Evolutionary conservation across 2,797 vertebrate genomes (phyloP), one percentile per base, ranked within the genome.

Genomic region (Brachyalestes nurse): DNA sequence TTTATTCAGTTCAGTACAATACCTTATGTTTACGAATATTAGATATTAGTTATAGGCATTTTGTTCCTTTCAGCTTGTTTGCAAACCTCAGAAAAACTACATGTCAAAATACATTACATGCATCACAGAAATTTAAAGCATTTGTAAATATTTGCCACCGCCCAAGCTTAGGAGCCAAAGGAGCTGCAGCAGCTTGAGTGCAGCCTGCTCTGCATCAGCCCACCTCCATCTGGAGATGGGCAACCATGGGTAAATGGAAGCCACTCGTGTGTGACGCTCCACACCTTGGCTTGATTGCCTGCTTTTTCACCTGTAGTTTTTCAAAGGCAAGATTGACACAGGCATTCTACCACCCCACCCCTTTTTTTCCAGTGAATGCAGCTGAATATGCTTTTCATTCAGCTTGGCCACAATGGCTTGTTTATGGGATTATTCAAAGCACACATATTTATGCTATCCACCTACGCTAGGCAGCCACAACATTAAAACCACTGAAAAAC

Each of bases 251-350:
- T 78, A 82, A 88, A 86, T 75, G 81, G 85, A 85, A 91, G 67
- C 84, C 83, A 87, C 83, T 90, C 86, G 84, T 86, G 92, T 90
- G 91, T 89, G 88, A 91, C 84, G 60, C 71, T 85, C 84, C 89
- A 83, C 86, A 88, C 47, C 25, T 82, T 12, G 17, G 61, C 78
- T 65, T 82, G 83, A 87, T 82, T 86, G 84, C 77, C 73, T 86
- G 65, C 74, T 83, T 82, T 73, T 82, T 51, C 67, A 6, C 66
- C 38, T 66, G 58, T 75, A 28, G 40, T 64, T 76, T 78, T 76
- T 74, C 65, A 77, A 77, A 86, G 72, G 67, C 5, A 77, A 83
- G 85, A 86, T 67, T 81, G 80, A 82, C 74, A 80, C 28, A 80
- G 82, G 53, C 57, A n/a, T 84, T 84, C 62, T 79, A 42, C 28